Evolutionary conservation across 2,888 invertebrate genomes (phyloP).

Genomic region (Muscina levida): DNA sequence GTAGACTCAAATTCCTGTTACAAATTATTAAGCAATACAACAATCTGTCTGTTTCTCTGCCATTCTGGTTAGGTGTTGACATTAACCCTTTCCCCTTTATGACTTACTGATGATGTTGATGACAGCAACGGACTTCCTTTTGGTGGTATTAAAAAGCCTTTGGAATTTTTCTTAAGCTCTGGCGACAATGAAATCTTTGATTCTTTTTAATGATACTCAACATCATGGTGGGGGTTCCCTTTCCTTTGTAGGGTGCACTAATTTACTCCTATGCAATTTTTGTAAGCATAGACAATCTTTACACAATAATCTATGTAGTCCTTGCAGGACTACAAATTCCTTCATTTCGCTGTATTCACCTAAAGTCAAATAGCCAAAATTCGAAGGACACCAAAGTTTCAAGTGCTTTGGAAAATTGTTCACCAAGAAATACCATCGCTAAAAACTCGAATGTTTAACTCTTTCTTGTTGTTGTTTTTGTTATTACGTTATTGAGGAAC

Average conservation of each 20-base stretch:
- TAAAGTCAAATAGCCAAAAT: no score
- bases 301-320: conserved; percentile 56
- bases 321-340: conserved; percentile 49
- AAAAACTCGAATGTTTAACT: conserved; percentile 49
- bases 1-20: conserved; percentile 31
- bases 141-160: conserved; percentile 53
- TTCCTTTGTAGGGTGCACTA: neutral
- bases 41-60: neutral
- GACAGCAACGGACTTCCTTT: conserved; percentile 65
- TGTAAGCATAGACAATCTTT: conserved; percentile 61
- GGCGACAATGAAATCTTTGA: conserved; percentile 55
- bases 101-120: conserved; percentile 35
- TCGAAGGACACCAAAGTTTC: conserved; percentile 48
- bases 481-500: conserved; percentile 61
- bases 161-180: conserved; percentile 63
- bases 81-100: conserved; percentile 19
- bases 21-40: conserved; percentile 51
- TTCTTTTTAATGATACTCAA: conserved; percentile 52
- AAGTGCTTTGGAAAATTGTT: conserved; percentile 58
- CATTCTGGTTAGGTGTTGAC: neutral
- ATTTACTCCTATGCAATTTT: conserved; percentile 1
- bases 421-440: neutral
- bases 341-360: neutral
- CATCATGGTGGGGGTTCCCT: conserved; percentile 3
- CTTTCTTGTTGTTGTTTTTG: conserved; percentile 60